Percentiles rank a stretch among this genome's conserved stretches.
phyloP scores from a whole-genome alignment of 1,140 invertebrate genomes.

The Colletes gigas region DNA sequence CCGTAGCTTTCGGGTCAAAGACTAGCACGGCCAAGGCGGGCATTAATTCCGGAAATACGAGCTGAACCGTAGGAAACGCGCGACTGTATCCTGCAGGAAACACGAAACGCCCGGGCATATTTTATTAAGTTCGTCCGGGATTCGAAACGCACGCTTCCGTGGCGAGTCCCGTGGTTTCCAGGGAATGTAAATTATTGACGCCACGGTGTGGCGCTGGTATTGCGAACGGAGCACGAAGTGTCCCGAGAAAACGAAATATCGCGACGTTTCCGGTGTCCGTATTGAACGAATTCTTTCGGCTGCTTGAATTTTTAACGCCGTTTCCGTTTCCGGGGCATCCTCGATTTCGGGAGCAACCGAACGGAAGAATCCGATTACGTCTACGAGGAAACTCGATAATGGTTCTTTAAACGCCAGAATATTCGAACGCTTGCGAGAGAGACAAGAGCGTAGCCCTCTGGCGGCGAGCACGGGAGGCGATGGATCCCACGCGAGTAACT shows the following conservation, averaged over 20 bases:
- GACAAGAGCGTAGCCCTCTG: no score
- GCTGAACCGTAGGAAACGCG: neutral
- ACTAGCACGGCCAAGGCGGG: no score
- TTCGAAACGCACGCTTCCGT: neutral
- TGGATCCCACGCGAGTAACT: no score
- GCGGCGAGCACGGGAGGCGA: no score
- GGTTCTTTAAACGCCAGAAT: no score
- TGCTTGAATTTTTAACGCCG: no score
- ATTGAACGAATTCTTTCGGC: neutral
- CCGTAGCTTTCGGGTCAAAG: neutral
- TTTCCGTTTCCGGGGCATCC: no score
- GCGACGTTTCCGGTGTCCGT: no score
- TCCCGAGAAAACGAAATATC: neutral
- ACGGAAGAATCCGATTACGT: no score
- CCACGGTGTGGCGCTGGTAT: neutral
- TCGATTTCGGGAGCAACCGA: no score
- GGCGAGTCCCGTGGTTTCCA: slow-evolving; percentile 1
- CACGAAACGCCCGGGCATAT: neutral
- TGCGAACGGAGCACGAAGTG: neutral
- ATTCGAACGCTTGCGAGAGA: no score
- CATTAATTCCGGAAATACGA: neutral
- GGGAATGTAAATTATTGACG: slow-evolving; percentile 5
- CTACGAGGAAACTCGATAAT: no score
- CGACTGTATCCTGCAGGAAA: neutral
- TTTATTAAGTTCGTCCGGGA: slow-evolving; percentile 4